Evolutionary conservation across 2,888 invertebrate genomes (phyloP).

Genomic region (Sphaerophoria rueppellii): DNA sequence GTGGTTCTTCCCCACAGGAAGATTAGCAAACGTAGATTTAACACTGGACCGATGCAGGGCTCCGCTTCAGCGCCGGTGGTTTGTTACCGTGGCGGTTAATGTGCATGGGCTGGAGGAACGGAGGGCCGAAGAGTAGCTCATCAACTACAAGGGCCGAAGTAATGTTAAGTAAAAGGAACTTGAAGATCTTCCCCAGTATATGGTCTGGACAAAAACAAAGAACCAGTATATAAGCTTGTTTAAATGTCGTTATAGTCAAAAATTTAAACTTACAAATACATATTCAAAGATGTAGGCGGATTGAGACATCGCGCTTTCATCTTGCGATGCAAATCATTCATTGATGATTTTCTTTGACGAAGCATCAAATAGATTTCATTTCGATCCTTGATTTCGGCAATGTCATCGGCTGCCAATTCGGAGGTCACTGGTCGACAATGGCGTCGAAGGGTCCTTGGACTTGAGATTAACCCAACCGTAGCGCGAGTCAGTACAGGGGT

Average conservation of each 20-base stretch:
- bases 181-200: constrained; percentile 79
- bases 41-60: too few species aligned
- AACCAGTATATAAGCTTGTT: neutral
- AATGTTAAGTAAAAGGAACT: constrained; percentile 76
- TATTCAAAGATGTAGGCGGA: constrained; percentile 78
- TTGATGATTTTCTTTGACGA: constrained; percentile 78
- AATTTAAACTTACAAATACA: constrained; percentile 77
- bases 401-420: constrained; percentile 85
- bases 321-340: constrained; percentile 79
- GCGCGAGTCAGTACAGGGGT: constrained; percentile 88
- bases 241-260: too few species aligned
- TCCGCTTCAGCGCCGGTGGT: too few species aligned
- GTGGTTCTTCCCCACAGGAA: too few species aligned
- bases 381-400: constrained; percentile 83
- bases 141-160: too few species aligned
- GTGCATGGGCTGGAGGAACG: too few species aligned
- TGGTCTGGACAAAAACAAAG: constrained; percentile 74
- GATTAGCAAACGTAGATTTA: too few species aligned
- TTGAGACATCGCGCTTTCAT: constrained; percentile 81
- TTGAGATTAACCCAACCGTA: constrained; percentile 83
- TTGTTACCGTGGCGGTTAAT: too few species aligned
- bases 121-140: too few species aligned
- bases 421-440: constrained; percentile 87
- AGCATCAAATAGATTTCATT: constrained; percentile 75
- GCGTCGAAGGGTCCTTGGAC: constrained; percentile 85